Percentiles rank a stretch among this genome's conserved stretches.
These are phyloP conservation scores for Passer montanus DNA, from an alignment of 2,113 vertebrate genomes.

Conservation along the genomic window DNA sequence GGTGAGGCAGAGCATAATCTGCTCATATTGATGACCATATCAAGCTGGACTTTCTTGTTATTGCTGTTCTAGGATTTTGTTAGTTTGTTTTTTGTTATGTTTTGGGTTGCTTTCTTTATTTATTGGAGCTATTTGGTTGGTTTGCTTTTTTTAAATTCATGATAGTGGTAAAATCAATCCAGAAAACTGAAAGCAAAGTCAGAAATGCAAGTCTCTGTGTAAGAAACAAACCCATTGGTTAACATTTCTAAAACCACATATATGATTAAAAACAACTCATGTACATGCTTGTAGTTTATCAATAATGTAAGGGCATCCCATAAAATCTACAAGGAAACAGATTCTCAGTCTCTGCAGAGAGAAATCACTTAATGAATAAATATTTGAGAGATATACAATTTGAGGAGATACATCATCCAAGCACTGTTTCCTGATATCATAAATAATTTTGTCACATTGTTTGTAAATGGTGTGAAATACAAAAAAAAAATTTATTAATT, in stretches of 20 bases:
- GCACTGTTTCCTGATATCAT: background rate
- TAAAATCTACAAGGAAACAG: background rate
- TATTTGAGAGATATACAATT: background rate
- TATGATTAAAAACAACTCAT: background rate
- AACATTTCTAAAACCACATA: background rate
- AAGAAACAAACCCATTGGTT: background rate
- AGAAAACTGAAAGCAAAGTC: background rate
- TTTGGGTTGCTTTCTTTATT: background rate
- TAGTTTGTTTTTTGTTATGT: no score
- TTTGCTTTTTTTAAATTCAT: background rate
- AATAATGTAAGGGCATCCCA: background rate
- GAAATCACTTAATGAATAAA: background rate
- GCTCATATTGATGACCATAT: background rate
- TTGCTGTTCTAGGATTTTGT: background rate
- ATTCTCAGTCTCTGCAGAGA: background rate
- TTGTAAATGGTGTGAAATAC: background rate
- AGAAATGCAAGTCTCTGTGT: background rate
- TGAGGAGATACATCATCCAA: background rate
- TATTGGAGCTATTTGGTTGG: background rate
- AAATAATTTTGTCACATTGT: background rate
- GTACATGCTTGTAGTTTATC: background rate
- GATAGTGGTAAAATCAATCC: background rate
- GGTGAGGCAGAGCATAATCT: background rate
- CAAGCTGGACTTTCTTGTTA: background rate
- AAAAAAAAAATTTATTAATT: background rate